These are phyloP conservation scores for Falco berigora DNA, from an alignment of 2,797 vertebrate genomes.

Conservation along the genomic window DNA sequence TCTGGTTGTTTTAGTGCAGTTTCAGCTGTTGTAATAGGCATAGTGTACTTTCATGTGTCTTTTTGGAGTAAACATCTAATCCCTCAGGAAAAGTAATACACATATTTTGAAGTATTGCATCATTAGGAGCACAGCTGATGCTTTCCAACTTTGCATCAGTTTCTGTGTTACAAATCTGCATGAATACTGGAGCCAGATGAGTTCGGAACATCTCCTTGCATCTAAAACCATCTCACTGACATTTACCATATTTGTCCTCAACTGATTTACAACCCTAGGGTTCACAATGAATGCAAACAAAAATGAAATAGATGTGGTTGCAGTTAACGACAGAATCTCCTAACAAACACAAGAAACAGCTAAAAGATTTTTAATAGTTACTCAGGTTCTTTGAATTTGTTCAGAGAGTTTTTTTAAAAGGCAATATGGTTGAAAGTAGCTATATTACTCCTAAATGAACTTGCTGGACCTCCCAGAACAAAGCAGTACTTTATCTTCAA, in stretches of 20 bases:
- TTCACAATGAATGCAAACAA: neutral
- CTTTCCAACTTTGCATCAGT: neutral
- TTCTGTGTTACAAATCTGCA: neutral
- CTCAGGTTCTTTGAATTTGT: neutral
- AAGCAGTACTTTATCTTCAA: constrained; percentile 8
- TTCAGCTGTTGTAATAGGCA: neutral
- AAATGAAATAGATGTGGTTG: neutral
- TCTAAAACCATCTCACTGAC: neutral
- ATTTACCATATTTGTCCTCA: neutral
- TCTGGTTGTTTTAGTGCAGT: neutral
- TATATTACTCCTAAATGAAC: neutral
- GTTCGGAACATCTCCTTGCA: neutral
- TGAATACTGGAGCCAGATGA: neutral
- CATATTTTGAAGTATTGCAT: neutral
- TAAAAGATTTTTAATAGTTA: neutral
- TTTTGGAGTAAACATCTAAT: neutral
- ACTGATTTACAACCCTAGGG: neutral
- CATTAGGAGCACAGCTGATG: neutral
- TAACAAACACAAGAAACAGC: neutral
- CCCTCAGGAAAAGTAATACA: neutral
- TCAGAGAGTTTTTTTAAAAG: neutral
- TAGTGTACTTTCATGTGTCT: neutral
- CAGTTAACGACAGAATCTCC: neutral
- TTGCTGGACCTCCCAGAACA: constrained; percentile 11
- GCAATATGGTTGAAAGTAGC: neutral